Conservation (phyloP, 2,888 invertebrate species). For the Synanthedon myopaeformis region DNA sequence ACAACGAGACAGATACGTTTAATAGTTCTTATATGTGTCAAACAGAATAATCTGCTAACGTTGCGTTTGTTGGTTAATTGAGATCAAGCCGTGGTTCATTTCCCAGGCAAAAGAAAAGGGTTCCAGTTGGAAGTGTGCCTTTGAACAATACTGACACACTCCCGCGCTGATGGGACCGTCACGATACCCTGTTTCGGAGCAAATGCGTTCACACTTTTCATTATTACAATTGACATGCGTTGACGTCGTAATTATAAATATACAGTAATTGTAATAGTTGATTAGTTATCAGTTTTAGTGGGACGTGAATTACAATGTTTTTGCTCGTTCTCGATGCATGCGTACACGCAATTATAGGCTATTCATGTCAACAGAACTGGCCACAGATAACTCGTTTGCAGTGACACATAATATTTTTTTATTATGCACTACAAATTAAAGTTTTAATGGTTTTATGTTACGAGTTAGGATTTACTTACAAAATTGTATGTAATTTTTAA, state of each 20-base stretch:
- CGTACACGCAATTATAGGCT: constrained; percentile 17
- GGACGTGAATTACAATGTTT: constrained; percentile 10
- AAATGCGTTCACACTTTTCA: background rate
- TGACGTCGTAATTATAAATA: background rate
- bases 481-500: no score
- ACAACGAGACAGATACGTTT: background rate
- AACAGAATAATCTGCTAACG: background rate
- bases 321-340: constrained; percentile 24
- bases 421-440: no score
- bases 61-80: constrained; percentile 1
- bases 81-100: constrained; percentile 30
- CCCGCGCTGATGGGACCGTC: constrained; percentile 19
- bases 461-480: no score
- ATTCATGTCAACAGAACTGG: constrained; percentile 15
- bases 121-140: constrained; percentile 34
- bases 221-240: background rate
- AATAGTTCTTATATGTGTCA: background rate
- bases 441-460: no score
- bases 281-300: no score
- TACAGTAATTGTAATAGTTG: no score
- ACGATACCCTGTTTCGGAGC: constrained; percentile 5
- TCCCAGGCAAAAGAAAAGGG: constrained; percentile 55
- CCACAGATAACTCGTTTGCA: constrained; percentile 24
- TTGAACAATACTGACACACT: constrained; percentile 38
- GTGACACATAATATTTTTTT: constrained; percentile 5